Base-by-base conservation (phyloP, 2,113 vertebrate species). In the Bettongia penicillata region DNA sequence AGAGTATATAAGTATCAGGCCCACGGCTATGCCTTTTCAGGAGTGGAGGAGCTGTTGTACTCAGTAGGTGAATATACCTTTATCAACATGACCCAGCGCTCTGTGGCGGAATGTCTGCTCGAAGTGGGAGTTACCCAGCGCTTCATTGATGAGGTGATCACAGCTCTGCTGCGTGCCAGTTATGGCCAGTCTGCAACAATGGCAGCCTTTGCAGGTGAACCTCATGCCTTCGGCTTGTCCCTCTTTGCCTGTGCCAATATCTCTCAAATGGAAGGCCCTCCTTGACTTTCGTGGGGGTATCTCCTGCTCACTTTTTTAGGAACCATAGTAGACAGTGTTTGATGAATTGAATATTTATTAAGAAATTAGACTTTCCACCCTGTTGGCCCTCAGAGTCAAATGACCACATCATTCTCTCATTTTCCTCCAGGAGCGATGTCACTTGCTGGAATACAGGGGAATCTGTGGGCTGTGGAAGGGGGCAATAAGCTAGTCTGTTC, bases 1-100 rank as follows among this genome's bases (percentile, higher is more conserved):
- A 99, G 99, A 98, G 99, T 99, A 97, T 99, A 99, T 97, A 99
- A 99, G 98, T 99, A 99, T 98, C 99, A 99, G 98, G 99, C 99
- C 0, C 99, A 99, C 0, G 99, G 99, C 91, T 99, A 99, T 0
- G 99, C 99, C 61, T 99, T 99, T 98, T 99, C 99, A 84, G 99
- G 99, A 0, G 99, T 99, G 97, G 99, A 99, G 97, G 99, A 99
- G 96, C 98, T 99, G 94, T 98, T 99, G 94, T 98, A 98, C 96
- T 99, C 99, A 0, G 98, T 99, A 50, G 99, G 99, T 0, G 99
- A 99, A 3, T 99, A 99, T 0, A 98, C 99, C 96, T 99, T 99
- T 0, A 97, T 99, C 97, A 99, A 99, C 98, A 99, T 99, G 99
- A 99, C 99, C 0, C 99, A 98, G 51, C 99, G 99, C 94, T 99